Evolutionary conservation across 2,113 vertebrate genomes (phyloP), one percentile per base, ranked within the genome.

Genomic region (Orthonyx spaldingii): DNA sequence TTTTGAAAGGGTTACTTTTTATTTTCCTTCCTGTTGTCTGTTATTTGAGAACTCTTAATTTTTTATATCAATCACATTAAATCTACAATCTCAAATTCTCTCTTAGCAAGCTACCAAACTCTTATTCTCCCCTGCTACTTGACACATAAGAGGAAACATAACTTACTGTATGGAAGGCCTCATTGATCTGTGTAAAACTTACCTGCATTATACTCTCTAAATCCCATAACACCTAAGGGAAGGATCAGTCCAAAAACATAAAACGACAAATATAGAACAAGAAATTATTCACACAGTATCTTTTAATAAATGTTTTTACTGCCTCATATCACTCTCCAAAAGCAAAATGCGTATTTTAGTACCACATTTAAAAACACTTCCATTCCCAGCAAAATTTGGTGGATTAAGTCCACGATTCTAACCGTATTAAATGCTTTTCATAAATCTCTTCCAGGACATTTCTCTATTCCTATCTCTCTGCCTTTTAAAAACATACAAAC

Each of bases 201-300:
- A 97, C 84, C 88, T 98, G 49, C n/a, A 89, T 96, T 95, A 95
- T 93, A 97, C 79, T 96, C 74, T 95, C 76, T 97, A 97, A 96
- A 87, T 94, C 84, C 49, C 83, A 97, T 92, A 96, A 95, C 28
- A 96, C 49, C 88, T 97, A 95, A 95, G 74, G 64, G 85, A 96
- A 96, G 79, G 84, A 94, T 90, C 96, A 96, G 91, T 74, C 97
- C 94, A 96, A 87, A 96, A 97, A 97, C 74, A 90, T 93, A 89
- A 96, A 95, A 96, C 88, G 53, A 84, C 50, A 94, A 97, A 96
- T 97, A 96, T 14, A 93, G 87, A 76, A 94, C 59, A 95, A 96
- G 42, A 84, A 96, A 93, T 92, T 93, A 97, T 95, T 93, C 44
- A 87, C 14, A 94, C 12, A 79, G 19, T 86, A 57, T 68, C 76